A percentile compares a stretch with the other conserved stretches of the same genome.
Conservation (phyloP, 2,888 invertebrate genomes). For the Trichogramma evanescens region DNA sequence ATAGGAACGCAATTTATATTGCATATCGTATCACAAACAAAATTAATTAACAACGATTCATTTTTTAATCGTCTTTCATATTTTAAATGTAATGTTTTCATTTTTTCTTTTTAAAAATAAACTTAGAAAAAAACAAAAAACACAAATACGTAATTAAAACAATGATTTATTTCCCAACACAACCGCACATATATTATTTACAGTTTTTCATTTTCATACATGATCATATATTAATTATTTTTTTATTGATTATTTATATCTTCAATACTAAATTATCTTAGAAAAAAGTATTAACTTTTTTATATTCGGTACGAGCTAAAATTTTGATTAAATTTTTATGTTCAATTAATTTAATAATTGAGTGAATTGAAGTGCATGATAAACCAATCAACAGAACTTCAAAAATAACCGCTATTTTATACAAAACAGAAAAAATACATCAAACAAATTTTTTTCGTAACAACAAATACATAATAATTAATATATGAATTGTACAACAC, state of each 20-base stretch:
- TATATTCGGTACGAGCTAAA: no score
- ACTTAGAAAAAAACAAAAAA: conserved; percentile 2
- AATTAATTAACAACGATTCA: conserved; percentile 18
- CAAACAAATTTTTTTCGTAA: no score
- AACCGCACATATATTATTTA: conserved; percentile 18
- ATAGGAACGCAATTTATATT: conserved; percentile 31
- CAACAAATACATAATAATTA: conserved; percentile 4
- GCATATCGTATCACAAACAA: conserved; percentile 31
- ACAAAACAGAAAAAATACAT: no score
- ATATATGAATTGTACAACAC: conserved; percentile 13
- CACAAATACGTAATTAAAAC: conserved; percentile 8
- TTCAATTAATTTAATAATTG: no score
- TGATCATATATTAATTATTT: conserved; percentile 12
- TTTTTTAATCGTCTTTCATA: background rate
- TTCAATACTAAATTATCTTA: background rate
- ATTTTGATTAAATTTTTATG: no score
- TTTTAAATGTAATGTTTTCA: background rate
- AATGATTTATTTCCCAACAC: conserved; percentile 11
- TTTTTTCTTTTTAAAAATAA: background rate
- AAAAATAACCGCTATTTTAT: no score
- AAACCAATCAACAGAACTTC: no score
- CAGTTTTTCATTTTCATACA: conserved; percentile 10
- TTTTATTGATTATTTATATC: conserved; percentile 1
- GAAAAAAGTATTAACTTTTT: no score
- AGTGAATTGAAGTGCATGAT: no score